These are phyloP conservation scores for Cantharis rustica DNA, from an alignment of 2,888 invertebrate genomes.

Conservation along the genomic window DNA sequence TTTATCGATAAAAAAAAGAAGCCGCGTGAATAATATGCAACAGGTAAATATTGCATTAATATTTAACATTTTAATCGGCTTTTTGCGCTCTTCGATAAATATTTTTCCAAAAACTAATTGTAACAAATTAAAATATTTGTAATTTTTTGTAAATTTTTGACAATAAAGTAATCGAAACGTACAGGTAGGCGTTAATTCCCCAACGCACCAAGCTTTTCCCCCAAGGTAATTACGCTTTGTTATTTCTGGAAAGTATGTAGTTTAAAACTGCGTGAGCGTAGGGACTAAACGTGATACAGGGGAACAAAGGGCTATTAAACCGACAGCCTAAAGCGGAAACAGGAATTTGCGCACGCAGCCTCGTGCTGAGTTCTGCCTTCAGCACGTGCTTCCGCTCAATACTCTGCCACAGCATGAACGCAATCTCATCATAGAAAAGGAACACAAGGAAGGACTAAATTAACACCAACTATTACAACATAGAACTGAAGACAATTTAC, in stretches of 20 bases:
- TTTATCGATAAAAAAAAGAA: neutral
- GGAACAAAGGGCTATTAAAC: conserved; percentile 39
- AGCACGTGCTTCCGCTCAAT: conserved; percentile 47
- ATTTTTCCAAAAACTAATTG: neutral
- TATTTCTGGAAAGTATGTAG: conserved; percentile 32
- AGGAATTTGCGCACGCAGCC: conserved; percentile 38
- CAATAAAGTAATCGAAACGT: conserved; percentile 22
- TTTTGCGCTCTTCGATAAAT: neutral
- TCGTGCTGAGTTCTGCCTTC: conserved; percentile 40
- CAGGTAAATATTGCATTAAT: neutral
- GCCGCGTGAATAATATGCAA: neutral
- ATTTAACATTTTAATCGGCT: neutral
- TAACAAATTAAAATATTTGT: neutral
- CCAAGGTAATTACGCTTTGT: conserved; percentile 32
- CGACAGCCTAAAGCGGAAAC: conserved; percentile 34
- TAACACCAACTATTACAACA: conserved; percentile 10
- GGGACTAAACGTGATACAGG: conserved; percentile 31
- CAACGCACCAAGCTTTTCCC: conserved; percentile 26
- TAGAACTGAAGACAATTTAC: conserved; percentile 7
- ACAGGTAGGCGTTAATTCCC: conserved; percentile 29
- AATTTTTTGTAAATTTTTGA: conserved; percentile 10
- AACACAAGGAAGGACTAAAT: conserved; percentile 17
- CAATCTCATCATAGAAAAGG: conserved; percentile 18
- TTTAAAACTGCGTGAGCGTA: conserved; percentile 33
- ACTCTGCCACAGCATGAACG: conserved; percentile 33